These are phyloP conservation scores for Caenorhabditis latens DNA, from an alignment of 1,140 invertebrate genomes.

Conservation along the genomic window DNA sequence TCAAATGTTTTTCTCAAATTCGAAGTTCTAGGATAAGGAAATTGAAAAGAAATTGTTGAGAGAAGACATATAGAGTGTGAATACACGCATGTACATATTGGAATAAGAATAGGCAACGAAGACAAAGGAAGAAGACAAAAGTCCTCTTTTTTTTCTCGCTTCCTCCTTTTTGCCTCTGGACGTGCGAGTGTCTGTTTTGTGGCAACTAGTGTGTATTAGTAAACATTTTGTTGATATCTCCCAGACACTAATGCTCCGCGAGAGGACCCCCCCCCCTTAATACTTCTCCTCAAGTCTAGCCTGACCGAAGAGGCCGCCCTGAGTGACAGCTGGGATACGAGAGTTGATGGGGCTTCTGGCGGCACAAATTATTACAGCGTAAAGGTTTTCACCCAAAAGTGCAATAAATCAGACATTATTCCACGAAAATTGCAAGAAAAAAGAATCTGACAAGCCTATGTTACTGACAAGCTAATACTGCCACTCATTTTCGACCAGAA, in stretches of 20 bases:
- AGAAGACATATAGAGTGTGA: not conserved
- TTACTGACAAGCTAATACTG: not conserved
- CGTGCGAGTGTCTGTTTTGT: constrained; percentile 38
- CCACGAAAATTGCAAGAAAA: not conserved
- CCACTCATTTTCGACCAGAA: not conserved
- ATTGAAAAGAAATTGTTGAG: not conserved
- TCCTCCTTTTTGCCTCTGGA: constrained; percentile 41
- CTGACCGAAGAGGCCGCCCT: constrained; percentile 20
- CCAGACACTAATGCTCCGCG: constrained; percentile 44
- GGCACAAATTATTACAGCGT: constrained; percentile 34
- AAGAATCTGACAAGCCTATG: not conserved
- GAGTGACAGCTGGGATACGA: constrained; percentile 39
- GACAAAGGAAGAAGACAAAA: constrained; percentile 7
- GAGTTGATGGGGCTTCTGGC: constrained; percentile 51
- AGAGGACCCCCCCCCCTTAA: not conserved
- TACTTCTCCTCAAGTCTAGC: constrained; percentile 1
- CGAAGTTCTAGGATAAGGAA: not conserved
- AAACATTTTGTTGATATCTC: constrained; percentile 56
- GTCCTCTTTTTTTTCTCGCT: constrained; percentile 1
- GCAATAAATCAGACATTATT: constrained; percentile 45
- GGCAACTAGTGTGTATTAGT: constrained; percentile 49
- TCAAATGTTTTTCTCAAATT: not conserved
- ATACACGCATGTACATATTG: constrained; percentile 44
- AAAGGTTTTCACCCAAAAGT: constrained; percentile 24
- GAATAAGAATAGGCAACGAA: constrained; percentile 35